Evolutionary conservation across 2,113 vertebrate species (phyloP).

Genomic region (Chroicocephalus ridibundus): DNA sequence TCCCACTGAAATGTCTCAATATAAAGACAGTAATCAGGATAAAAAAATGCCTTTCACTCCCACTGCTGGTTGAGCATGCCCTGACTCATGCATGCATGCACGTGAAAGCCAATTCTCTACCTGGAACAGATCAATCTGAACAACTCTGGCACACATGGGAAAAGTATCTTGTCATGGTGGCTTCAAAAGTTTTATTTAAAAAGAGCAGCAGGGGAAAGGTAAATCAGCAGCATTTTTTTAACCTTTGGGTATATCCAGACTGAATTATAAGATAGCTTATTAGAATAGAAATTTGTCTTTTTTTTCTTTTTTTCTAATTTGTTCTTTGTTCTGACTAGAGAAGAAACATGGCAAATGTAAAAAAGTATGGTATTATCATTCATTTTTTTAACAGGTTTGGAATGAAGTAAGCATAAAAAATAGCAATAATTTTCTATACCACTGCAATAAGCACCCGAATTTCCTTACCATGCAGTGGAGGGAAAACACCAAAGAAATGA

Average conservation of each 20-base stretch:
- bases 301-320: neutral
- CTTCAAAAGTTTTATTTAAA: neutral
- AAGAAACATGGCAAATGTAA: neutral
- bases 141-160: neutral
- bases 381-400: neutral
- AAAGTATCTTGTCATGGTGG: neutral
- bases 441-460: neutral
- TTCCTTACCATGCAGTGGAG: neutral
- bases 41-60: neutral
- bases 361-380: neutral
- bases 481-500: neutral
- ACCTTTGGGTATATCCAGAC: neutral
- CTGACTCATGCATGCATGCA: neutral
- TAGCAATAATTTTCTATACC: neutral
- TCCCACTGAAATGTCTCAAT: neutral
- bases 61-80: neutral
- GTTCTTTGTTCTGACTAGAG: neutral
- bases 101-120: neutral
- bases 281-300: neutral
- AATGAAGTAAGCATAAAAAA: neutral
- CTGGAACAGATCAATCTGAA: neutral
- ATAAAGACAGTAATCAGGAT: neutral
- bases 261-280: neutral
- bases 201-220: neutral
- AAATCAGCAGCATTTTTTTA: neutral